Base-by-base conservation (phyloP, 2,113 vertebrate species). In the Brachyhypopomus gauderio region DNA sequence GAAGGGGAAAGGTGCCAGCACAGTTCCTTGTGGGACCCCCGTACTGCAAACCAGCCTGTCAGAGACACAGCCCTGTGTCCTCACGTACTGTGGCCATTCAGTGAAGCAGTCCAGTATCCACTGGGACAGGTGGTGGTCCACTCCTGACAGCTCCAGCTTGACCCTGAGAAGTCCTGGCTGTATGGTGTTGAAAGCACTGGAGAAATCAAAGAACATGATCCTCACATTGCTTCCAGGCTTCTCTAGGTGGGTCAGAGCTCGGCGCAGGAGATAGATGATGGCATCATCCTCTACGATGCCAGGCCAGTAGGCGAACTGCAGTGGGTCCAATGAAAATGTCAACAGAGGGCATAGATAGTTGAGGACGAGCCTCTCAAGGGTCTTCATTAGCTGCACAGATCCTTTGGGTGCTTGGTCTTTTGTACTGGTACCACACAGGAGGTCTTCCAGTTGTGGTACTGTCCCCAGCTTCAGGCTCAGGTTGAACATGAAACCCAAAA, bases 331-430 rank as follows among this genome's bases (percentile, higher is more conserved):
- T 1, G 25, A 17, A n/a, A 17, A 58, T n/a, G n/a, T n/a, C 27
- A 79, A 60, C 38, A 74, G 58, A 5, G 81, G 36, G 16, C 59
- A 3, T 8, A 67, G 69, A 30, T 73, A 52, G 17, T 17, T 48
- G 9, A 83, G 81, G 9, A 83, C 36, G 3, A 73, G 56, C 56
- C 81, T 78, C 30, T 83, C 69, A 59, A 83, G 3, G 20, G 60
- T 56, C 59, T 83, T 79, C 27, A 67, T 74, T 23, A 75, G 41
- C 27, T 11, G 17, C 34, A 20, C 4, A 55, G 20, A 3, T 58
- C 17, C 9, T 2, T 78, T 20, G 19, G 41, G 55, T 27, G 70
- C 27, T 9, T 0, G 0, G 23, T 80, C 12, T 72, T 60, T 12
- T 4, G 55, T 1, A 11, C 6, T 36, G 72, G 72, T n/a, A n/a